Conservation (phyloP, 53 echinoderm and acorn worm species). For the Stichopus horrens region DNA sequence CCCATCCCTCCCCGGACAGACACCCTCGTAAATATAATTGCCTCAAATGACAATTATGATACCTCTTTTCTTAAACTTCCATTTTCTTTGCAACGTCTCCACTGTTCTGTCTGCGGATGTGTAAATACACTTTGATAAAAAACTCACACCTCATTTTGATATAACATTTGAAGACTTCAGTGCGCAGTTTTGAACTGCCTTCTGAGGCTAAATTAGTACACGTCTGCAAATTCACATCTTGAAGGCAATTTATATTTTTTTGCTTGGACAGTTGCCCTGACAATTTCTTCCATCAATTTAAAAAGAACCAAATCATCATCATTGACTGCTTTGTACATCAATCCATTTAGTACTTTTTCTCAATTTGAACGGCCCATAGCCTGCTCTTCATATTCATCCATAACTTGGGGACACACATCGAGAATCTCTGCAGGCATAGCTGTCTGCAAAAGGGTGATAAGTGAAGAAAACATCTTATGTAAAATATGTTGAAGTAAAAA, state of each 20-base stretch:
- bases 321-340: background rate
- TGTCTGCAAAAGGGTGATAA: background rate
- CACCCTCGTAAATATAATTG: no score
- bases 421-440: background rate
- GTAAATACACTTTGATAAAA: constrained; percentile 11
- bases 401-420: background rate
- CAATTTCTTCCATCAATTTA: constrained; percentile 11
- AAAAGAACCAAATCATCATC: background rate
- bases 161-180: constrained; percentile 4
- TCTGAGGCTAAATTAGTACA: no score
- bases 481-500: background rate
- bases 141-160: constrained; percentile 26
- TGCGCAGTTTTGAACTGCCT: background rate
- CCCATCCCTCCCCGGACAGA: no score
- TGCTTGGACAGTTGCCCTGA: background rate
- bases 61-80: background rate
- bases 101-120: background rate
- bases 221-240: background rate
- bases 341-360: background rate
- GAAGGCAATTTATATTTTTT: background rate
- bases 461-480: background rate
- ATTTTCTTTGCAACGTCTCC: background rate
- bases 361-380: background rate
- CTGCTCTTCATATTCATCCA: background rate
- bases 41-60: no score